phyloP scores from a whole-genome alignment of 2,113 vertebrate species.

The Corydoras sp. region DNA sequence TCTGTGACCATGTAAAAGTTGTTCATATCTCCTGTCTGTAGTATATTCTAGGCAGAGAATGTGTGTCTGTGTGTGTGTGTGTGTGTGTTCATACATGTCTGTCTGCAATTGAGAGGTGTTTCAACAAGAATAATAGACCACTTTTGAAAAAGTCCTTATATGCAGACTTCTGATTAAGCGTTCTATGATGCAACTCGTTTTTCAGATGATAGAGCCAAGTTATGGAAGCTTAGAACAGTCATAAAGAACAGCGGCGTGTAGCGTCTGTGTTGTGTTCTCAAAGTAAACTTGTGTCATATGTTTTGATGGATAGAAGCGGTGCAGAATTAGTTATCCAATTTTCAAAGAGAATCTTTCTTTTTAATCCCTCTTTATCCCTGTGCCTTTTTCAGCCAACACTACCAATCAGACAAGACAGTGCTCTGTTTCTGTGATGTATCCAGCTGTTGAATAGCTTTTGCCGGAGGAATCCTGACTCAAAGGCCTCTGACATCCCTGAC shows the following conservation, averaged over 20 bases:
- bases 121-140: conserved; percentile 35
- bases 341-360: conserved; percentile 35
- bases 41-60: conserved; percentile 12
- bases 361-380: conserved; percentile 26
- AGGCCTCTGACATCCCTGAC: conserved; percentile 22
- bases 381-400: conserved; percentile 26
- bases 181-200: conserved; percentile 29
- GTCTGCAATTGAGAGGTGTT: conserved; percentile 35
- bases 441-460: conserved; percentile 20
- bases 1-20: too few species aligned
- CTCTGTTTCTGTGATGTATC: conserved; percentile 23
- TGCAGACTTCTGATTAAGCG: conserved; percentile 35
- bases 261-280: conserved; percentile 34
- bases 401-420: conserved; percentile 26
- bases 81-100: conserved; percentile 32
- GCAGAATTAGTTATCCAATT: conserved; percentile 35
- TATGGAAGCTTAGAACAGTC: conserved; percentile 34
- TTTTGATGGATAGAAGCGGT: conserved; percentile 35
- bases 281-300: conserved; percentile 36
- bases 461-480: conserved; percentile 3
- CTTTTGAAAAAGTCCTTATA: conserved; percentile 37
- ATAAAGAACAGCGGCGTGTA: conserved; percentile 40
- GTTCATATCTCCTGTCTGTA: conserved; percentile 34
- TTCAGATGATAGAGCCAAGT: conserved; percentile 21
- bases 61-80: conserved; percentile 26